Evolutionary conservation across 1,140 invertebrate species (phyloP).

Genomic region (Atta cephalotes): DNA sequence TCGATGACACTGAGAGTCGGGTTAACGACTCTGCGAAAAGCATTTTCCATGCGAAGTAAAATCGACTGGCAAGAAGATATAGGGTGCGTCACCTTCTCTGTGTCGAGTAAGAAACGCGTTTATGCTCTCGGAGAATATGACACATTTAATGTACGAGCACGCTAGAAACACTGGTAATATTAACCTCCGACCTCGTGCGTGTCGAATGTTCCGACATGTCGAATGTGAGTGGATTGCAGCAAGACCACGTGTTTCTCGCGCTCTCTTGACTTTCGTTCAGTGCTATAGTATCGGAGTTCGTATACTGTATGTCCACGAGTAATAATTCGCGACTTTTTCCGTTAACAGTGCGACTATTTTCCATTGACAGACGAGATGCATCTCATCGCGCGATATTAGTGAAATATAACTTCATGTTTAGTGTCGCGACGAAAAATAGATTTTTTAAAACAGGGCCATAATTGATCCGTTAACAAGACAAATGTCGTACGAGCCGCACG

Average conservation of each 20-base stretch:
- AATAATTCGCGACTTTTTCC: neutral
- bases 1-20: conserved; percentile 73
- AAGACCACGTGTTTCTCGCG: neutral
- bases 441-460: neutral
- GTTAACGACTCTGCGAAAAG: conserved; percentile 75
- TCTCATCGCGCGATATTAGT: neutral
- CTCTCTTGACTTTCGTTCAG: neutral
- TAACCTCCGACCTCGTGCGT: neutral
- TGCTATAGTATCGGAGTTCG: neutral
- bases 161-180: neutral
- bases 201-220: neutral
- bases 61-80: conserved; percentile 36
- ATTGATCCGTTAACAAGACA: conserved; percentile 34
- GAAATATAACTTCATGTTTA: neutral
- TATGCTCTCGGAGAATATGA: conserved; percentile 23
- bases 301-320: neutral
- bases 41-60: conserved; percentile 64
- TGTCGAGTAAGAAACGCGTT: conserved; percentile 6
- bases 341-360: neutral
- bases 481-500: neutral
- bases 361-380: neutral
- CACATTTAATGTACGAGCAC: conserved; percentile 5
- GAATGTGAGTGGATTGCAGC: conserved; percentile 17
- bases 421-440: neutral
- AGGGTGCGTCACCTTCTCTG: neutral